Evolutionary conservation across 2,888 invertebrate genomes (phyloP).

Genomic region (Melanargia galathea): DNA sequence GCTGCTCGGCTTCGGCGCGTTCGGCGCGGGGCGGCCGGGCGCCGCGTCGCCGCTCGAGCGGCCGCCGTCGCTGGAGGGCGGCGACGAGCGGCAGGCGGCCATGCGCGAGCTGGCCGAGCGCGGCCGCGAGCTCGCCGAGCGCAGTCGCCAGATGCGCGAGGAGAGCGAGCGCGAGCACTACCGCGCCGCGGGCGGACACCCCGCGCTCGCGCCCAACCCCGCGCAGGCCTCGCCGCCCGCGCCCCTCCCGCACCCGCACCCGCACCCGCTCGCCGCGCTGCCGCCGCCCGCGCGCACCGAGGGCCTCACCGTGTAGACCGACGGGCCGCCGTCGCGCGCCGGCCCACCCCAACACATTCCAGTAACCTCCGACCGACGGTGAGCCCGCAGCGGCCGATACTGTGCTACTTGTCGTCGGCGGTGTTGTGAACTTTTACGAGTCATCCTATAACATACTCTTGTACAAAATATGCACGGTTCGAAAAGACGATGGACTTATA

Average conservation of each 20-base stretch:
- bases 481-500: conserved; percentile 37
- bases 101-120: conserved; percentile 80
- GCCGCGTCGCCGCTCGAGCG: conserved; percentile 79
- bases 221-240: conserved; percentile 61
- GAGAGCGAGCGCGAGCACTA: conserved; percentile 69
- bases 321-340: conserved; percentile 32
- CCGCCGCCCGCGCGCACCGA: conserved; percentile 86
- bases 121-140: conserved; percentile 78
- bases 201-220: conserved; percentile 68
- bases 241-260: conserved; percentile 47
- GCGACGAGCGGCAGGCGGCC: conserved; percentile 74
- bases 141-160: conserved; percentile 78
- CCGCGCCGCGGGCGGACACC: conserved; percentile 68
- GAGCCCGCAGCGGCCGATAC: conserved; percentile 36
- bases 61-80: conserved; percentile 71
- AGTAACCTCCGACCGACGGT: conserved; percentile 25
- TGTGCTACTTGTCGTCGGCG: conserved; percentile 34
- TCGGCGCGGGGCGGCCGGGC: conserved; percentile 80
- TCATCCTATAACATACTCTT: conserved; percentile 52
- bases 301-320: conserved; percentile 86
- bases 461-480: conserved; percentile 61
- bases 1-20: conserved; percentile 89
- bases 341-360: conserved; percentile 38
- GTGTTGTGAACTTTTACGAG: conserved; percentile 48
- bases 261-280: conserved; percentile 80